Evolutionary conservation across 2,113 vertebrate species (phyloP).

Genomic region (Spermophilus dauricus): DNA sequence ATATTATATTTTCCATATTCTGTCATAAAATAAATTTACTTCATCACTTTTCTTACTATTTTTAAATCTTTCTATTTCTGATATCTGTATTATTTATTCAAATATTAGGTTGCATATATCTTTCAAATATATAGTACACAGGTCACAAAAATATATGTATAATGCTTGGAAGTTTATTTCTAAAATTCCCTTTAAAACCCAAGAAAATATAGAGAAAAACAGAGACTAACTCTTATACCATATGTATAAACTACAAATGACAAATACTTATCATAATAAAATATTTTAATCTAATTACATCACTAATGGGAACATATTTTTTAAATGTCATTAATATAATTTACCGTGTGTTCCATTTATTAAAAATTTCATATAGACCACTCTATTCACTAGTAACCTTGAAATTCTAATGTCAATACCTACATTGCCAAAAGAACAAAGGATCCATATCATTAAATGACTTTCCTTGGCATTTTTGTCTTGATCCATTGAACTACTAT

Average conservation of each 20-base stretch:
- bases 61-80: not conserved
- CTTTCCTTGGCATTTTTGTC: not conserved
- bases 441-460: not conserved
- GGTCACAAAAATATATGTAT: not conserved
- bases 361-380: not conserved
- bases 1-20: not conserved
- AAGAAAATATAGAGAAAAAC: not conserved
- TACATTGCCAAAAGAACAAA: not conserved
- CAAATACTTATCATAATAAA: constrained; percentile 44
- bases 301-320: not conserved
- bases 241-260: not conserved
- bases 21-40: constrained; percentile 26
- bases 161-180: not conserved
- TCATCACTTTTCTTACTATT: constrained; percentile 52
- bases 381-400: not conserved
- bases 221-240: not conserved
- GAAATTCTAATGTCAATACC: not conserved
- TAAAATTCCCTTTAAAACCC: not conserved
- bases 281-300: not conserved
- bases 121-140: not conserved
- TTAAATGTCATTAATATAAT: not conserved
- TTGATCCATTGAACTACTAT: not conserved
- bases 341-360: not conserved
- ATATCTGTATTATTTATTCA: not conserved
- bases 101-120: not conserved